Percentiles rank a stretch among this genome's conserved stretches.
These are phyloP conservation scores for Danaus plexippus DNA, from an alignment of 1,140 invertebrate genomes.

Conservation along the genomic window DNA sequence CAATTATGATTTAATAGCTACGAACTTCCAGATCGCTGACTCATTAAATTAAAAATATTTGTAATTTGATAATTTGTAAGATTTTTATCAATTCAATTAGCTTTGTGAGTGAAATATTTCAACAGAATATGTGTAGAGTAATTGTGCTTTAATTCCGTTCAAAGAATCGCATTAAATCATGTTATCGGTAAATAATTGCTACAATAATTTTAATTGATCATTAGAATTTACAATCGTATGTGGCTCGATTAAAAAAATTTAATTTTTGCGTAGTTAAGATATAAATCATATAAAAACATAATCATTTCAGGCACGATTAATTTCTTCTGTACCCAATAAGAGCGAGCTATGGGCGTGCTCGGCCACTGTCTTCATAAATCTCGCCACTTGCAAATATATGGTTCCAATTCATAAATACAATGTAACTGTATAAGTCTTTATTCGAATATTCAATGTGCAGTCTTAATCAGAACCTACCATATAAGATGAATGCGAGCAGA, in stretches of 20 bases:
- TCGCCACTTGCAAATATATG: slow-evolving; percentile 47
- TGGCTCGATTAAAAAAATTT: not conserved
- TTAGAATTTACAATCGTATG: too few species aligned
- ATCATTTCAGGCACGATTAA: slow-evolving; percentile 13
- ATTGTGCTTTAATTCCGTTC: not conserved
- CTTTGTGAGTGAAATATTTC: slow-evolving; percentile 25
- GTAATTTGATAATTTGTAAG: slow-evolving; percentile 47
- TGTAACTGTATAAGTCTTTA: slow-evolving; percentile 34
- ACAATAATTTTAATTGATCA: too few species aligned
- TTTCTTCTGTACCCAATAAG: slow-evolving; percentile 20
- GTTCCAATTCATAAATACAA: slow-evolving; percentile 48
- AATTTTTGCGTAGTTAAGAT: not conserved
- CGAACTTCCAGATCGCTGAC: slow-evolving; percentile 35
- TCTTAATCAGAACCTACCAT: slow-evolving; percentile 30
- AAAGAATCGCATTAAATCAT: not conserved
- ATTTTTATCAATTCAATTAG: slow-evolving; percentile 48
- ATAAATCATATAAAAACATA: slow-evolving; percentile 8
- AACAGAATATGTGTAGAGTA: slow-evolving; percentile 13
- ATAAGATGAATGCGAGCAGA: slow-evolving; percentile 15
- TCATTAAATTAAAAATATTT: slow-evolving; percentile 40
- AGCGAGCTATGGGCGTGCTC: slow-evolving; percentile 25
- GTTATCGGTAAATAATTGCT: too few species aligned
- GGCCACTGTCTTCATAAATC: slow-evolving; percentile 47
- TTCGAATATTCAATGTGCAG: slow-evolving; percentile 20
- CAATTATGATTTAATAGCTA: slow-evolving; percentile 42